Conservation (phyloP, 2,797 vertebrate species). For the Coilia nasus region DNA sequence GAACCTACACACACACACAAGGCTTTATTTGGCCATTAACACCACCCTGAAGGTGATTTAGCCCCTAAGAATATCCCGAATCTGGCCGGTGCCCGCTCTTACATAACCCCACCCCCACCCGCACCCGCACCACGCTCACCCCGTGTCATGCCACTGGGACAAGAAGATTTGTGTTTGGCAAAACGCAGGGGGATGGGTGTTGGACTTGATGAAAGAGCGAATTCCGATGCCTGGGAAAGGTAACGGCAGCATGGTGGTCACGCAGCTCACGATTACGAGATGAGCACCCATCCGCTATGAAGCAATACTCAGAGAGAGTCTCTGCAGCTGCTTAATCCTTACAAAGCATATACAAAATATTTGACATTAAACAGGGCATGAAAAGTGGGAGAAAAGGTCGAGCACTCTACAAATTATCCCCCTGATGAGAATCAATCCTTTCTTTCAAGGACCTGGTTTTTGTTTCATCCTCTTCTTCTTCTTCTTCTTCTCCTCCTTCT, state of each 20-base stretch:
- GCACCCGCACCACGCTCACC: too few species aligned
- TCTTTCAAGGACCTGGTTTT: neutral
- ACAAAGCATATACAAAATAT: too few species aligned
- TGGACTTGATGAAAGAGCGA: neutral
- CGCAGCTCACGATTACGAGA: neutral
- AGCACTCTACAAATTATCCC: neutral
- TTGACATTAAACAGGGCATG: too few species aligned
- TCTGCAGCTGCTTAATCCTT: too few species aligned
- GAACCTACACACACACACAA: slow-evolving; percentile 5
- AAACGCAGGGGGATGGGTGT: neutral
- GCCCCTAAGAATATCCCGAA: slow-evolving; percentile 55
- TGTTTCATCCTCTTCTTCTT: neutral
- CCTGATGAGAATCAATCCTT: neutral
- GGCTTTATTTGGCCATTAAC: slow-evolving; percentile 22
- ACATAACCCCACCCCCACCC: slow-evolving; percentile 26
- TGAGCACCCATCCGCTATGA: neutral
- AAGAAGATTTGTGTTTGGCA: slow-evolving; percentile 3
- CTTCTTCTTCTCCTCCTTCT: too few species aligned
- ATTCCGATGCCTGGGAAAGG: neutral
- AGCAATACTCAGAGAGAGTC: neutral
- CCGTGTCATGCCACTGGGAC: slow-evolving; percentile 1
- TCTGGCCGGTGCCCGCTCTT: slow-evolving; percentile 18
- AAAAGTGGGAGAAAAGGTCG: too few species aligned
- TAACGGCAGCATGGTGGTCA: neutral
- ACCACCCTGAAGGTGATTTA: slow-evolving; percentile 13